These are phyloP conservation scores for Eupeodes latifasciatus DNA, from an alignment of 2,888 invertebrate species.

Conservation along the genomic window DNA sequence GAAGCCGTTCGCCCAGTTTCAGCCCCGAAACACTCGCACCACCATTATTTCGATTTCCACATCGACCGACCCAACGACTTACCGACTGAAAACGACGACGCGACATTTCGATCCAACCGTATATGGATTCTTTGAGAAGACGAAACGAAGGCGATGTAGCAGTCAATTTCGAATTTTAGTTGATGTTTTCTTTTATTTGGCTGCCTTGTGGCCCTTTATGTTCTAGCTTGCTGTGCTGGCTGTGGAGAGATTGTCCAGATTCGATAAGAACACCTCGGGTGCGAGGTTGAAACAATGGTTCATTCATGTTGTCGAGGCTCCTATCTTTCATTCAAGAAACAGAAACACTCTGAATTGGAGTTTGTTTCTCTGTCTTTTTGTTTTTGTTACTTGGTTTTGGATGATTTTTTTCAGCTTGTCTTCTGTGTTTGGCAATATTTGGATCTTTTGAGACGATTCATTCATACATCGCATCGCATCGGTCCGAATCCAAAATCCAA, in stretches of 20 bases:
- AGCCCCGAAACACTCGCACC: slow-evolving; percentile 8
- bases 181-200: slow-evolving; percentile 72
- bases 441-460: slow-evolving; percentile 58
- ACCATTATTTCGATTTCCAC: not conserved
- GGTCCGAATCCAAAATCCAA: slow-evolving; percentile 44
- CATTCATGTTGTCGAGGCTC: slow-evolving; percentile 73
- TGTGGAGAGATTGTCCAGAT: slow-evolving; percentile 70
- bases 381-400: not conserved
- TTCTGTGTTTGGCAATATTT: slow-evolving; percentile 17
- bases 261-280: slow-evolving; percentile 76
- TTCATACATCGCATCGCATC: slow-evolving; percentile 64
- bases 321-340: slow-evolving; percentile 76
- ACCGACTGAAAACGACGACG: no score
- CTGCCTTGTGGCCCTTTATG: slow-evolving; percentile 26
- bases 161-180: slow-evolving; percentile 72
- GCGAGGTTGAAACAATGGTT: slow-evolving; percentile 76
- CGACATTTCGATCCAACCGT: slow-evolving; percentile 1
- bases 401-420: slow-evolving; percentile 9
- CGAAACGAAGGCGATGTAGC: slow-evolving; percentile 46
- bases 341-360: slow-evolving; percentile 67
- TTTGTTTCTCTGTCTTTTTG: slow-evolving; percentile 16
- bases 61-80: not conserved
- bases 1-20: slow-evolving; percentile 32
- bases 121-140: slow-evolving; percentile 40
- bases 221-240: slow-evolving; percentile 13